Percentiles rank a stretch among this genome's conserved stretches.
phyloP scores from a whole-genome alignment of 2,113 vertebrate genomes.

The Trichechus manatus region DNA sequence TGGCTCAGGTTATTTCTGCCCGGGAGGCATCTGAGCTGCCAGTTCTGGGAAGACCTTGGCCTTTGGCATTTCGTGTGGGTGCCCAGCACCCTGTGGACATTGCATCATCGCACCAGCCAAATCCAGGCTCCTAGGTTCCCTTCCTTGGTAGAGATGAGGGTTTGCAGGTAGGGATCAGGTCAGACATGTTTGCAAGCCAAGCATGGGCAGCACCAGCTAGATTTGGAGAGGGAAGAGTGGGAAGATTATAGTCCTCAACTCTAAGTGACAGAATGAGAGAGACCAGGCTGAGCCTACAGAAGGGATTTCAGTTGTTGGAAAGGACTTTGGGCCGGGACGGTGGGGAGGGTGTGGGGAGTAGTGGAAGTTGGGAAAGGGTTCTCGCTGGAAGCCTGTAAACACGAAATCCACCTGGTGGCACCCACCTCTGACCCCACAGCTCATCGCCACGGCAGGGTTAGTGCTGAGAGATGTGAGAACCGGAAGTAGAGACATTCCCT shows the following conservation, averaged over 20 bases:
- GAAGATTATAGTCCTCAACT: neutral
- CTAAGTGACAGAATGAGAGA: neutral
- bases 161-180: neutral
- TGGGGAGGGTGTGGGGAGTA: fast-evolving
- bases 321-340: neutral
- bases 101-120: neutral
- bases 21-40: neutral
- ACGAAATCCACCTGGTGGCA: neutral
- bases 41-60: conserved; percentile 32
- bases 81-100: neutral
- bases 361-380: too few relatives aligned
- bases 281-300: neutral
- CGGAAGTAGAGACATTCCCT: fast-evolving
- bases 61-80: neutral
- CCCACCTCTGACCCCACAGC: fast-evolving
- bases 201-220: neutral
- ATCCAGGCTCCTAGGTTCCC: neutral
- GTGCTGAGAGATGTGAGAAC: neutral
- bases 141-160: neutral
- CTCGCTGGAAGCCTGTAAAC: neutral
- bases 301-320: too few relatives aligned
- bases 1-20: conserved; percentile 53
- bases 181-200: neutral
- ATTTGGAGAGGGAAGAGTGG: neutral
- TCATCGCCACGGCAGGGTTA: neutral